phyloP scores from a whole-genome alignment of 2,113 vertebrate species.

The Rhizomys pruinosus region DNA sequence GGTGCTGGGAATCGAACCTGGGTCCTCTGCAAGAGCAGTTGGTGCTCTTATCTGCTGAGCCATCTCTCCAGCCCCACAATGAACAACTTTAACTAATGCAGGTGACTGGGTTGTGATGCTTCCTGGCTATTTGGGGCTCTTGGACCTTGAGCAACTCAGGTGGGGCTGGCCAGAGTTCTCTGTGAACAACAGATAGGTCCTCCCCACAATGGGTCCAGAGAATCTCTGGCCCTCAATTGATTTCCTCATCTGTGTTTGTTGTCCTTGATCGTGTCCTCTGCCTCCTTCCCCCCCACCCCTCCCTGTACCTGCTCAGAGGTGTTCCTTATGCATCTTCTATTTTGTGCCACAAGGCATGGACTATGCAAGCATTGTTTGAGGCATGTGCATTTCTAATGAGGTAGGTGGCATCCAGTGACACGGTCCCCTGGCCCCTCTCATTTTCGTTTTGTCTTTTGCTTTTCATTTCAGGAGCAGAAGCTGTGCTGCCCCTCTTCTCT shows the following conservation, averaged over 20 bases:
- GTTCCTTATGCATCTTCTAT: neutral
- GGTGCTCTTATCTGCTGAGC: too few relatives aligned
- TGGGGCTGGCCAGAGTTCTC: neutral
- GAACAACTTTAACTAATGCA: neutral
- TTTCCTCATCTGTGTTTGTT: neutral
- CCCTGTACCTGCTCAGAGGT: neutral
- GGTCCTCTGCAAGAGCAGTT: too few relatives aligned
- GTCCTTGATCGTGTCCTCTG: neutral
- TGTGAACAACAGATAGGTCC: neutral
- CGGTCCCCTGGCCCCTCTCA: neutral
- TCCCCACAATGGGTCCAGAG: neutral
- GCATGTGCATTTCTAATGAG: neutral
- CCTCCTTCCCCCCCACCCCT: too few relatives aligned
- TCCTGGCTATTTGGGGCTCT: too few relatives aligned
- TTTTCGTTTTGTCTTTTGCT: neutral
- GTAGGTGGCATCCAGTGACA: rapidly evolving
- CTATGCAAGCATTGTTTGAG: too few relatives aligned
- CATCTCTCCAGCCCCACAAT: too few relatives aligned
- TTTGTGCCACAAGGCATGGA: neutral
- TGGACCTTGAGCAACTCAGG: neutral
- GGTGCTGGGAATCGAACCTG: too few relatives aligned
- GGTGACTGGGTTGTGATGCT: neutral
- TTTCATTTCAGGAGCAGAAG: neutral
- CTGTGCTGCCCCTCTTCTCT: too few relatives aligned
- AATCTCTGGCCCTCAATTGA: neutral